Percentiles rank a stretch among this genome's conserved stretches.
These are phyloP conservation scores for Sminthurides bifidus DNA, from an alignment of 1,140 invertebrate species.

Conservation along the genomic window DNA sequence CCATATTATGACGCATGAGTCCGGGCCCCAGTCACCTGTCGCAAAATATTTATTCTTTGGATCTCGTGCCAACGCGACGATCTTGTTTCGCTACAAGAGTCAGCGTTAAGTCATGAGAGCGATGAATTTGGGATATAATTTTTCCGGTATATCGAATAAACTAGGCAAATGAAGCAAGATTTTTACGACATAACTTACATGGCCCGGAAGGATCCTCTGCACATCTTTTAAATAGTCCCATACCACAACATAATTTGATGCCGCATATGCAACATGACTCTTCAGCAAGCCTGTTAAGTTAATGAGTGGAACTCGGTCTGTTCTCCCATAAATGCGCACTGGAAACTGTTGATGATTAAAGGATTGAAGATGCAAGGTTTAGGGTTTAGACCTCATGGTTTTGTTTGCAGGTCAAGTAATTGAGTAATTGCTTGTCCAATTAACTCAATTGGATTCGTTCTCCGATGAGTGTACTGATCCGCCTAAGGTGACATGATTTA, in stretches of 20 bases:
- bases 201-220: slow-evolving; percentile 26
- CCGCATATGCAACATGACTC: slow-evolving; percentile 20
- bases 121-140: background rate
- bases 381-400: too few species aligned
- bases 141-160: background rate
- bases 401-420: too few species aligned
- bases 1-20: slow-evolving; percentile 23
- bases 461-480: too few species aligned
- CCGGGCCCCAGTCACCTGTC: slow-evolving; percentile 19
- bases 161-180: background rate
- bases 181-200: slow-evolving; percentile 13
- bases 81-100: slow-evolving; percentile 19
- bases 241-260: slow-evolving; percentile 21
- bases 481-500: too few species aligned
- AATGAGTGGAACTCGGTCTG: slow-evolving; percentile 1
- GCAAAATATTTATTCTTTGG: slow-evolving; percentile 5
- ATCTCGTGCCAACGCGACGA: slow-evolving; percentile 13
- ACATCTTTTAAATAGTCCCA: slow-evolving; percentile 22
- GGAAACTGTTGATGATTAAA: too few species aligned
- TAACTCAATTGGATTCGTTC: too few species aligned
- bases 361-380: too few species aligned
- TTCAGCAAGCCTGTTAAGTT: slow-evolving; percentile 24
- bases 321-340: slow-evolving; percentile 18
- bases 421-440: too few species aligned
- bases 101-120: background rate